Percentiles rank a stretch among this genome's conserved stretches.
Evolutionary conservation across 2,888 invertebrate species (phyloP).

Genomic region (Microchrysa polita): DNA sequence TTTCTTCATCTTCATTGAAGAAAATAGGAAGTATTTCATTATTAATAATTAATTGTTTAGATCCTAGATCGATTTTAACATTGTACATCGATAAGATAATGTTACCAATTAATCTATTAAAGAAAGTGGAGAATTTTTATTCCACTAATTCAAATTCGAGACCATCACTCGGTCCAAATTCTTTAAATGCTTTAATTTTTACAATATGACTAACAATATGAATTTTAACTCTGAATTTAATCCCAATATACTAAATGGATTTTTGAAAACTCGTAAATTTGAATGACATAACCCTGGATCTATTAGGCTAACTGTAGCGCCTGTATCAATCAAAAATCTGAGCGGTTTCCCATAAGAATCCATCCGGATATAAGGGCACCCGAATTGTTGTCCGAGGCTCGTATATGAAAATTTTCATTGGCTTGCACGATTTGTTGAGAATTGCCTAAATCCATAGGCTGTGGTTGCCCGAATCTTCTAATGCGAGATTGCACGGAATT

Average conservation of each 20-base stretch:
- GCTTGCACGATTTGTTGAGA: neutral
- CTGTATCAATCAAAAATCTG: constrained; percentile 32
- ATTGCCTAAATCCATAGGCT: neutral
- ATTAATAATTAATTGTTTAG: no score
- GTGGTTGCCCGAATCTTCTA: no score
- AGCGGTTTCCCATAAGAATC: constrained; percentile 8
- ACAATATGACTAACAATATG: constrained; percentile 1
- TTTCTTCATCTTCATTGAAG: constrained; percentile 9
- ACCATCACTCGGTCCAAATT: neutral
- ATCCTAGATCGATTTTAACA: no score
- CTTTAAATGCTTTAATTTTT: neutral
- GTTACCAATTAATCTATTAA: no score
- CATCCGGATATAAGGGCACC: constrained; percentile 10
- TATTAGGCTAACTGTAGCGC: constrained; percentile 14
- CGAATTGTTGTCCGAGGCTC: constrained; percentile 24
- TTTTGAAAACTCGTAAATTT: neutral
- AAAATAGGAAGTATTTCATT: no score
- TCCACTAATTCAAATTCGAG: neutral
- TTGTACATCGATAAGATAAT: no score
- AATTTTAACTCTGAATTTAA: neutral
- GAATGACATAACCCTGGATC: constrained; percentile 28
- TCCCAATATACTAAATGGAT: neutral
- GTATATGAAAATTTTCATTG: constrained; percentile 26
- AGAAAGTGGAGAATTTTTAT: constrained; percentile 1
- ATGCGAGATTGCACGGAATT: no score